Base-by-base conservation (phyloP, 2,888 invertebrate species). In the Campoplex capitator region DNA sequence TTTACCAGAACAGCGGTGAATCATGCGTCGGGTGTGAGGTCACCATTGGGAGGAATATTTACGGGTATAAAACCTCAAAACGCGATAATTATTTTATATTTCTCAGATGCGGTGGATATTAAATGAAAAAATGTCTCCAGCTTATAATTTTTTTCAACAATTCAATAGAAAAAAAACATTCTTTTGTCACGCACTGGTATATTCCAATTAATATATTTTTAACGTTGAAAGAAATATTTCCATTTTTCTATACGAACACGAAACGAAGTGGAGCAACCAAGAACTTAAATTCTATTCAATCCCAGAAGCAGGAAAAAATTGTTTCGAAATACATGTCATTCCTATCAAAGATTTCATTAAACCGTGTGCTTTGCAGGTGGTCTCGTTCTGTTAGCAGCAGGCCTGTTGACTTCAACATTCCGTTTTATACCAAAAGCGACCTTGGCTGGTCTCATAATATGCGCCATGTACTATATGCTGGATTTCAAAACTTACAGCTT, bases 1-100 rank as follows among this genome's bases (percentile, higher is more conserved):
- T 98, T 98, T 94, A 97, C 97, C 0, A 95, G 98, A 87, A 97
- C 98, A 0, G 98, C 98, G 2, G 97, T 99, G 28, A 98, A 99
- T 95, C 97, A 98, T 92, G 97, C 98, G 56, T 97, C 98, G 83
- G 98, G 98, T 0, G 98, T 98, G 0, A 95, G 96, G 88, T 98
- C 98, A 0, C 97, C 98, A 0, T 95, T 97, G 0, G 97, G 98
- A 0, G 97, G 98, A 1, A 94, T 97, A 32, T 95, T 97, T 62
- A 98, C 98, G 85, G 92, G 92, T 91, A 78, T 32, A 68, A 68
- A 78, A 56, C 3, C 9, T 38, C 18, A 6, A 1, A 42, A 23
- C 45, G 13, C 71, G 4, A 13, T 6, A 11, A 23, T 74, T 42
- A n/a, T 42, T 13, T 23, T 32, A 16, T 1, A 32, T 62, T 16